Evolutionary conservation across 2,888 invertebrate genomes (phyloP).

Genomic region (Drosophila engyochracea): DNA sequence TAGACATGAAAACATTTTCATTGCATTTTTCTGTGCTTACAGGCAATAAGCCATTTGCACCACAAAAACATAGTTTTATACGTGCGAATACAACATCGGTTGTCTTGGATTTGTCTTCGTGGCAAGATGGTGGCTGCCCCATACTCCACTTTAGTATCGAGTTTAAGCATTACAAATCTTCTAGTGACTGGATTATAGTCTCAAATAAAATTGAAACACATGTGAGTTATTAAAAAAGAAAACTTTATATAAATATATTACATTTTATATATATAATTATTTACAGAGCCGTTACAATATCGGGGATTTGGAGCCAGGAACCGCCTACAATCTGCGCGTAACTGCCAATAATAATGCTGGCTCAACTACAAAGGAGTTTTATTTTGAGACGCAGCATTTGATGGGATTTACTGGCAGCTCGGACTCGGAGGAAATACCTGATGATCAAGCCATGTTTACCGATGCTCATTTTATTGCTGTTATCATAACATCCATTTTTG

Average conservation of each 20-base stretch:
- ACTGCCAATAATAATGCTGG: slow-evolving; percentile 89
- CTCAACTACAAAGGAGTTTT: slow-evolving; percentile 87
- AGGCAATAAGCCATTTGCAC: slow-evolving; percentile 88
- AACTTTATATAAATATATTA: no score
- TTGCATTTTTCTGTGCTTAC: neutral
- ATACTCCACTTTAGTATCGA: slow-evolving; percentile 89
- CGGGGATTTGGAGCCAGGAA: slow-evolving; percentile 86
- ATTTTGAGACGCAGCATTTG: slow-evolving; percentile 87
- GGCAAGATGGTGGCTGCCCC: slow-evolving; percentile 93
- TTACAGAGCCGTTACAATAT: slow-evolving; percentile 85
- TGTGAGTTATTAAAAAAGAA: slow-evolving; percentile 67
- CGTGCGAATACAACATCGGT: slow-evolving; percentile 92
- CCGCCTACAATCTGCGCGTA: slow-evolving; percentile 86
- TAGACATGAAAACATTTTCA: neutral
- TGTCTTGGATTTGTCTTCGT: slow-evolving; percentile 90
- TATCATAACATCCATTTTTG: slow-evolving; percentile 84
- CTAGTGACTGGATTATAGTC: slow-evolving; percentile 85
- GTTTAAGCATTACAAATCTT: slow-evolving; percentile 79
- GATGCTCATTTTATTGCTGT: slow-evolving; percentile 83
- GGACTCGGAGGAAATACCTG: slow-evolving; percentile 71
- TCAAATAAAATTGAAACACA: slow-evolving; percentile 86
- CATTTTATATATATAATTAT: neutral
- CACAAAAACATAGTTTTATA: slow-evolving; percentile 90
- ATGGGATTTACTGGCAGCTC: slow-evolving; percentile 84
- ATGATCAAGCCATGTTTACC: slow-evolving; percentile 74